Conservation (phyloP, 2,113 vertebrate genomes). For the Mobula birostris region DNA sequence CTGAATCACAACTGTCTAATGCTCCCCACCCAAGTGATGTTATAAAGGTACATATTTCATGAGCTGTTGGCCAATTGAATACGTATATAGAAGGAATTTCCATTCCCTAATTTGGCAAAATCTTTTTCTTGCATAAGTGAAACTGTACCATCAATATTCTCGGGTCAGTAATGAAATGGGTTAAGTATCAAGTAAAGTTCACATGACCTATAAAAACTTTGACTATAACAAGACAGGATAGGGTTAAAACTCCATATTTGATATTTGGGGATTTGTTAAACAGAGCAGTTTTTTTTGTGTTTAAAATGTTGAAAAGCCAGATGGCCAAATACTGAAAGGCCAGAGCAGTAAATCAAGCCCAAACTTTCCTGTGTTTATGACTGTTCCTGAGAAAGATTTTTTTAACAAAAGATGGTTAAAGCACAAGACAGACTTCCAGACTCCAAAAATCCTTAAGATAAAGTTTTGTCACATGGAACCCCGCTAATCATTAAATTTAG, state of each 20-base stretch:
- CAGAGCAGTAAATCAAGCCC: not conserved
- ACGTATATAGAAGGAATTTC: not conserved
- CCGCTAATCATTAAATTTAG: not conserved
- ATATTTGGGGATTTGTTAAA: slow-evolving; percentile 21
- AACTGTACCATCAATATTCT: not conserved
- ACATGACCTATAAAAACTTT: not conserved
- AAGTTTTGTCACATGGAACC: not conserved
- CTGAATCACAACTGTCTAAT: not conserved
- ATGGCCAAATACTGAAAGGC: not conserved
- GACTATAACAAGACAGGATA: slow-evolving; percentile 3
- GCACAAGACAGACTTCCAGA: not conserved
- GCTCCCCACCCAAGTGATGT: not conserved
- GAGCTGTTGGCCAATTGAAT: not conserved
- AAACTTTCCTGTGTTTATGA: not conserved
- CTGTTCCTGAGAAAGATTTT: not conserved
- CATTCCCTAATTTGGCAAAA: not conserved
- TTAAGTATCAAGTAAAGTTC: not conserved
- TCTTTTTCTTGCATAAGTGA: not conserved
- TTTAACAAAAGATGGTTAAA: slow-evolving; percentile 9
- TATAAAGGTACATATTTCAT: not conserved
- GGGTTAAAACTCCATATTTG: not conserved
- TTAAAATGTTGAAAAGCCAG: not conserved
- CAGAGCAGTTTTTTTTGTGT: not conserved
- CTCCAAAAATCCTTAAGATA: slow-evolving; percentile 13
- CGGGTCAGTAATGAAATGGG: not conserved